Base-by-base conservation (phyloP, 2,888 invertebrate genomes). In the Theodoxus fluviatilis region DNA sequence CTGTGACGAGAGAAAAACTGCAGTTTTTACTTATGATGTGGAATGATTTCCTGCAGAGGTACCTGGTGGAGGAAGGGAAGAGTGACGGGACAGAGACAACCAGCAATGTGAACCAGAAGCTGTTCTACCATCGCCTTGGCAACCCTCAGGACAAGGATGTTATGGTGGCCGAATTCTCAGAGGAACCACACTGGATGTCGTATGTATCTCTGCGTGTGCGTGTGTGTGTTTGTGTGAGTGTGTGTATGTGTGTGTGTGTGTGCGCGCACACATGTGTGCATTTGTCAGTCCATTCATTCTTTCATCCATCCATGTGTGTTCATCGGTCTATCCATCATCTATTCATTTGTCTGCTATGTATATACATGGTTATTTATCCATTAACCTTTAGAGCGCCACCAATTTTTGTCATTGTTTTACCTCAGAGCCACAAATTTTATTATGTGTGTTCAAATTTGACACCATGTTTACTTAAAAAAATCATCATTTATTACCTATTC, bases 71-170 rank as follows among this genome's bases (percentile, higher is more conserved):
- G 83, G 90, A 90, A 67, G 94, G 94, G 37, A 93, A 94, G 88
- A 92, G 93, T 1, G 96, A 96, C 89, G 98, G 98, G 1, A 94
- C 95, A 0, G 96, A 96, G 88, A 96, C 96, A 0, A 83, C 85
- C 72, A 91, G 92, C 79, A 94, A 93, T 87, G 91, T 93, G 83
- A 92, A 95, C 88, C 98, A 99, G 88, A 97, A 97, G 86, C 89
- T 99, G 59, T 97, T 92, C 87, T 99, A 95, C 88, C 99, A 99
- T 88, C 89, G 90, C 68, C 87, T 99, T 71, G 94, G 94, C 79
- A 95, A 96, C 40, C 89, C 92, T 15, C 96, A 97, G 86, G 89
- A 91, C 0, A 91, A 95, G 67, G 98, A 98, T 89, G 90, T 96
- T 57, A 87, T 96, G 65, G 93, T 93, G 15, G 94, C 93, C 0